These are phyloP conservation scores for Scotopteryx bipunctaria DNA, from an alignment of 2,888 invertebrate genomes.

Conservation along the genomic window DNA sequence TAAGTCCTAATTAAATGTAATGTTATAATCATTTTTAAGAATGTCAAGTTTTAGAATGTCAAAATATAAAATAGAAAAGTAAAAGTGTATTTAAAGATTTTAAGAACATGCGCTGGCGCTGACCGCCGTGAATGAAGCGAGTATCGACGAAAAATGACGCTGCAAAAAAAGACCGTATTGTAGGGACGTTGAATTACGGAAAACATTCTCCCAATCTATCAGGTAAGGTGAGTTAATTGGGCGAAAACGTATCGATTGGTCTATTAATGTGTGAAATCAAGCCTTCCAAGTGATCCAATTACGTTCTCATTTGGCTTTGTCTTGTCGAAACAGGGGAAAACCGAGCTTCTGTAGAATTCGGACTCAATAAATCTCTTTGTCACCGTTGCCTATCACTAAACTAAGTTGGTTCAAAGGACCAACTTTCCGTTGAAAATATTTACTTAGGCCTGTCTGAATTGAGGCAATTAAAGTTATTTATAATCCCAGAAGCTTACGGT, in stretches of 20 bases:
- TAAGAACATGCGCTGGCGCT: too few relatives aligned
- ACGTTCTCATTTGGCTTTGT: slow-evolving; percentile 38
- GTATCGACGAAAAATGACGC: too few relatives aligned
- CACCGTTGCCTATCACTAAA: slow-evolving; percentile 20
- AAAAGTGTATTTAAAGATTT: too few relatives aligned
- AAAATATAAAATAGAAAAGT: too few relatives aligned
- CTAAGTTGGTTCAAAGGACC: slow-evolving; percentile 19
- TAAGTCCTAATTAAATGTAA: too few relatives aligned
- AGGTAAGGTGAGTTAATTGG: background rate
- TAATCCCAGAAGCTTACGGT: slow-evolving; percentile 15
- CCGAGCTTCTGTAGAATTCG: slow-evolving; percentile 15
- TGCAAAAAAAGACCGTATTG: too few relatives aligned
- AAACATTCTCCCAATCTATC: too few relatives aligned
- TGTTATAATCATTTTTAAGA: too few relatives aligned
- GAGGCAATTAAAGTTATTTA: slow-evolving; percentile 21
- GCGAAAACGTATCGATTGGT: background rate
- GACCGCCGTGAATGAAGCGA: too few relatives aligned
- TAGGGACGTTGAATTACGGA: too few relatives aligned
- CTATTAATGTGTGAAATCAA: background rate
- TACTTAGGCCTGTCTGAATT: slow-evolving; percentile 18
- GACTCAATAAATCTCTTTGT: slow-evolving; percentile 29
- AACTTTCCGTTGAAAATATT: slow-evolving; percentile 18
- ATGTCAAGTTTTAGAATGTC: too few relatives aligned
- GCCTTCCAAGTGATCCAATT: slow-evolving; percentile 8
- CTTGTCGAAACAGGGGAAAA: slow-evolving; percentile 19